These are phyloP conservation scores for Leptopterna dolabrata DNA, from an alignment of 2,888 invertebrate species.

Conservation along the genomic window DNA sequence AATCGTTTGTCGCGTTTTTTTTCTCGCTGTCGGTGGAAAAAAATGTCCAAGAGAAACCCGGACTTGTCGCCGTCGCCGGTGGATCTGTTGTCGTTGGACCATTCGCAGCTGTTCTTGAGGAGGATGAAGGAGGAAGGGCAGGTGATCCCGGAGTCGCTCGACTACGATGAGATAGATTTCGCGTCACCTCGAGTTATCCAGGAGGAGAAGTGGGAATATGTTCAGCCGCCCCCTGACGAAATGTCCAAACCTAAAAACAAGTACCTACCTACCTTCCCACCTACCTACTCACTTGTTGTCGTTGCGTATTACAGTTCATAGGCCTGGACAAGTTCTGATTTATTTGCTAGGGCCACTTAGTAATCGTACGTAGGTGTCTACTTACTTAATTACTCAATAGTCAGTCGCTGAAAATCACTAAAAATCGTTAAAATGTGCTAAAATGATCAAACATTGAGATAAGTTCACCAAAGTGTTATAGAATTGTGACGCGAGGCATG, in stretches of 20 bases:
- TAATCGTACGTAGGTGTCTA: too few relatives aligned
- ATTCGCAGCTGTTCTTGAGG: constrained; percentile 66
- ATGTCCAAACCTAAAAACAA: constrained; percentile 1
- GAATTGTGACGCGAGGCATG: too few relatives aligned
- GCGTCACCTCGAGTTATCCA: constrained; percentile 53
- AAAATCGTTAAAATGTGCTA: too few relatives aligned
- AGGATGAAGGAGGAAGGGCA: constrained; percentile 61
- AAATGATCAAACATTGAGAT: too few relatives aligned
- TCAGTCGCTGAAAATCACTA: too few relatives aligned
- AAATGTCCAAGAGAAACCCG: constrained; percentile 45
- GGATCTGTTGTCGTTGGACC: constrained; percentile 65
- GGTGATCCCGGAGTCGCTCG: constrained; percentile 31
- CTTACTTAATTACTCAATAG: too few relatives aligned
- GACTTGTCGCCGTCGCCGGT: constrained; percentile 63
- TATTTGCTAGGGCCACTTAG: too few relatives aligned
- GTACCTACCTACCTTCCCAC: not conserved
- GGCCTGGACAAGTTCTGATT: too few relatives aligned
- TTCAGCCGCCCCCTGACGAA: constrained; percentile 13
- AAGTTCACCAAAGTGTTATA: too few relatives aligned
- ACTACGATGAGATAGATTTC: constrained; percentile 61
- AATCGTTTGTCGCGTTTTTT: not conserved
- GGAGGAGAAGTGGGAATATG: constrained; percentile 1
- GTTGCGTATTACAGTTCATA: too few relatives aligned
- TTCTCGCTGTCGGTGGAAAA: not conserved
- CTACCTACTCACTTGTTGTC: too few relatives aligned